Conservation (phyloP, 2,797 vertebrate genomes). For the Phyllotis vaccarum region DNA sequence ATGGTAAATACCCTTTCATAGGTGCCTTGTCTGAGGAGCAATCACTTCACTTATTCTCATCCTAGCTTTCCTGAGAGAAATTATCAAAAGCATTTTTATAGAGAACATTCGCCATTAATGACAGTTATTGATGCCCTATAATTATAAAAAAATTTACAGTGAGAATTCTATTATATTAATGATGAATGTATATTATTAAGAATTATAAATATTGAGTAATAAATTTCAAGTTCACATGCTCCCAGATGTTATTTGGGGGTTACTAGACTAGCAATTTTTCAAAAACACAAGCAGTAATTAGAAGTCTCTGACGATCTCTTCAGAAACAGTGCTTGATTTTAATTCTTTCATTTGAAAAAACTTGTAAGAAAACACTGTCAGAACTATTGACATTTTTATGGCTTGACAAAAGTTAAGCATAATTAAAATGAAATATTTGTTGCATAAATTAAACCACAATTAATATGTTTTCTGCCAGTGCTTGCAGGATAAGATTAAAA, state of each 20-base stretch:
- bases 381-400: conserved; percentile 81
- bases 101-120: conserved; percentile 64
- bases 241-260: conserved; percentile 73
- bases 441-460: conserved; percentile 89
- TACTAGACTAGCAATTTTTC: conserved; percentile 82
- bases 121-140: conserved; percentile 73
- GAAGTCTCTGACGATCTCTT: conserved; percentile 82
- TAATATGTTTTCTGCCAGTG: conserved; percentile 87
- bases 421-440: conserved; percentile 88
- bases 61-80: conserved; percentile 52
- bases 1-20: not conserved
- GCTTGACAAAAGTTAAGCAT: conserved; percentile 85
- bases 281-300: conserved; percentile 82
- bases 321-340: conserved; percentile 80
- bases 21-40: not conserved
- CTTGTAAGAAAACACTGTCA: conserved; percentile 64
- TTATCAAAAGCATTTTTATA: conserved; percentile 58
- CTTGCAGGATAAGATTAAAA: conserved; percentile 88
- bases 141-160: conserved; percentile 65
- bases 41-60: conserved; percentile 46
- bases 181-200: conserved; percentile 75
- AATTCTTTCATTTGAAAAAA: conserved; percentile 79
- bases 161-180: conserved; percentile 75
- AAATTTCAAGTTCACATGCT: conserved; percentile 74
- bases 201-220: conserved; percentile 78